Conservation (phyloP, 1,140 invertebrate species). For the Cydia splendana region DNA sequence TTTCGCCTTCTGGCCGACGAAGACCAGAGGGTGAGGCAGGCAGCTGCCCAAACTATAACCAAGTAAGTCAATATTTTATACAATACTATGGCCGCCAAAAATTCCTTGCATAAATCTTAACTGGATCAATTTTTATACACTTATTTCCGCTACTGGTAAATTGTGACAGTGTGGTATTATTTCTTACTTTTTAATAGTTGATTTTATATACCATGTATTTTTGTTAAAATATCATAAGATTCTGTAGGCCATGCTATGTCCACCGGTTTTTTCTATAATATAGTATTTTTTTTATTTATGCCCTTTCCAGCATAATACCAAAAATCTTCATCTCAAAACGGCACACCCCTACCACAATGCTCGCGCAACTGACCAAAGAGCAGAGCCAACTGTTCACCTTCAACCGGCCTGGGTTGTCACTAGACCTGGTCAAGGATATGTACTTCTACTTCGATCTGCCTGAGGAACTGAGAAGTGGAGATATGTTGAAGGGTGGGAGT, state of each 20-base stretch:
- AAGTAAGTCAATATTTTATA: slow-evolving; percentile 81
- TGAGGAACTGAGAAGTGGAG: slow-evolving; percentile 51
- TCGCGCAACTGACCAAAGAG: slow-evolving; percentile 51
- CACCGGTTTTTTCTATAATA: too few species aligned
- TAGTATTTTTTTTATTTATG: too few species aligned
- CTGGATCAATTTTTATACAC: too few species aligned
- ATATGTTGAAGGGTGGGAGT: slow-evolving; percentile 43
- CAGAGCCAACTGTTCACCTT: slow-evolving; percentile 54
- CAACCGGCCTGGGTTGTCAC: slow-evolving; percentile 43
- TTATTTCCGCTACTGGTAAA: too few species aligned
- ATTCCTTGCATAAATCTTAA: too few species aligned
- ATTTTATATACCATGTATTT: too few species aligned
- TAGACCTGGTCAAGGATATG: slow-evolving; percentile 62
- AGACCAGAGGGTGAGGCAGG: slow-evolving; percentile 88
- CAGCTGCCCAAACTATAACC: slow-evolving; percentile 84
- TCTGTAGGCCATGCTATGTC: too few species aligned
- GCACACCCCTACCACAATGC: slow-evolving; percentile 53
- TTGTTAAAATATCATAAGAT: too few species aligned
- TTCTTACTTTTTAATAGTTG: too few species aligned
- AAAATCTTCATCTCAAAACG: slow-evolving; percentile 53
- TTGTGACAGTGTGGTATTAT: too few species aligned
- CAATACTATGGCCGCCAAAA: too few species aligned
- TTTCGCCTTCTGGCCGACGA: slow-evolving; percentile 84
- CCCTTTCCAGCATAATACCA: slow-evolving; percentile 59
- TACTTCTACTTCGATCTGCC: slow-evolving; percentile 72